phyloP scores from a whole-genome alignment of 2,888 invertebrate species.

The Asteroscopus sphinx region DNA sequence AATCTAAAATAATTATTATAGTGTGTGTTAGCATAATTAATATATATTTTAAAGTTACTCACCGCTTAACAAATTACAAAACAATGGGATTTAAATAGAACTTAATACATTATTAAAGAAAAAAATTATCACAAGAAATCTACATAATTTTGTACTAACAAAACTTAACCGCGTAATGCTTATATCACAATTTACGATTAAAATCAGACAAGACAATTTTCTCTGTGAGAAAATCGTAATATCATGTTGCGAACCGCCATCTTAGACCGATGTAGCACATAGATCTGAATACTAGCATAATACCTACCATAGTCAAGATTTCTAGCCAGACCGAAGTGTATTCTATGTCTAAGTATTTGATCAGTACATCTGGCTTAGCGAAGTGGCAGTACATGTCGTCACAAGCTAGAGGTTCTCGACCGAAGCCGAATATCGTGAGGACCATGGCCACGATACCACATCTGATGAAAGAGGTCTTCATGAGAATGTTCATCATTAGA shows the following conservation, averaged over 20 bases:
- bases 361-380: conserved; percentile 90
- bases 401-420: conserved; percentile 89
- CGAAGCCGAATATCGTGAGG: conserved; percentile 91
- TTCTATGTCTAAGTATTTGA: conserved; percentile 90
- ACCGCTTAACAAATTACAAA: conserved; percentile 9
- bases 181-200: conserved; percentile 39
- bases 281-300: conserved; percentile 89
- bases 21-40: too few species aligned
- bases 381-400: conserved; percentile 91
- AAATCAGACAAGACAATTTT: conserved; percentile 2
- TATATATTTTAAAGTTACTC: neutral
- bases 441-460: conserved; percentile 91
- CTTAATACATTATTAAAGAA: conserved; percentile 19
- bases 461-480: conserved; percentile 92
- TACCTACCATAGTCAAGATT: conserved; percentile 84
- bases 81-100: conserved; percentile 18
- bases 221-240: neutral
- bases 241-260: conserved; percentile 87
- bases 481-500: conserved; percentile 89
- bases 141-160: conserved; percentile 53
- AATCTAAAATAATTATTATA: too few species aligned
- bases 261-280: conserved; percentile 90
- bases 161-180: conserved; percentile 35
- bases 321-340: conserved; percentile 89
- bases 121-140: conserved; percentile 41